Base-by-base conservation (phyloP, 2,888 invertebrate genomes). In the Agrotis clavis region DNA sequence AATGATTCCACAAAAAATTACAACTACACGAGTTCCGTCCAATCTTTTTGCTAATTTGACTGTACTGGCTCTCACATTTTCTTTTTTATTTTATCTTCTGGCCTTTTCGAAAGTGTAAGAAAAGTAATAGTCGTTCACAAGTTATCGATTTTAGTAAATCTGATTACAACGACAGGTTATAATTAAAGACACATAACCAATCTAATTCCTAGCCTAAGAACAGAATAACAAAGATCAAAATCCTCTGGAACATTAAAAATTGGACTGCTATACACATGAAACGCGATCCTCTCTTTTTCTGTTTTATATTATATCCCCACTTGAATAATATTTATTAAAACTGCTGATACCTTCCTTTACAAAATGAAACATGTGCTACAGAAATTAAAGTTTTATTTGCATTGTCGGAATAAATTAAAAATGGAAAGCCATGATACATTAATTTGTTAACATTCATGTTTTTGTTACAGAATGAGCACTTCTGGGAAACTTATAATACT, bases 321-420 rank as follows among this genome's bases (percentile, higher is more conserved):
- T 54, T 48, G 1, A 48, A 47, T 63, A 35, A 47, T 48, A 53
- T 74, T 65, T 79, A n/a, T 61, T 30, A 61, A 51, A 41, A 48
- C 11, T 30, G 54, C 53, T 63, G 50, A 63, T 67, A 69, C 6
- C n/a, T 16, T 45, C 35, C 13, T 72, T 77, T 71, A 68, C 18
- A 71, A 41, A 35, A 35, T 35, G 35, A 35, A 35, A 68, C 78
- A 71, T 67, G 57, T 72, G 65, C 51, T 64, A 18, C 19, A 48
- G 60, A 48, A 63, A 71, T 82, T 66, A 79, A 63, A 62, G 11
- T 65, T 70, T 63, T 75, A 81, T 82, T 70, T 70, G 48, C 30
- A 61, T 59, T 63, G 67, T 56, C 54, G 48, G 41, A 81, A 77
- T 60, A 70, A 51, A 73, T 67, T 73, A 50, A 54, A 77, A 51